Evolutionary conservation across 2,113 vertebrate genomes (phyloP).

Genomic region (Paramormyrops kingsleyae): DNA sequence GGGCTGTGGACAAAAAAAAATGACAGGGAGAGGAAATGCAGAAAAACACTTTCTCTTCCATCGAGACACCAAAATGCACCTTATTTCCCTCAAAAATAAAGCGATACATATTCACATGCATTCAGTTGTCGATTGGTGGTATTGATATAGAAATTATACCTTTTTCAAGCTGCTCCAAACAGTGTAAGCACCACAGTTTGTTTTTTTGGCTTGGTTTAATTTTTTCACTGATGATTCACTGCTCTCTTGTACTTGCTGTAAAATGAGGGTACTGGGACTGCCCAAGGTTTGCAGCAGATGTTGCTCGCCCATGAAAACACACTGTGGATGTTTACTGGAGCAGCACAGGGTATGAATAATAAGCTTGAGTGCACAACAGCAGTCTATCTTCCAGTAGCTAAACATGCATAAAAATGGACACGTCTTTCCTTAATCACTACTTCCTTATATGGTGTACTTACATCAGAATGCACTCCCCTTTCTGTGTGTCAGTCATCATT

Average conservation of each 20-base stretch:
- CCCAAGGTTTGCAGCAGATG: not conserved
- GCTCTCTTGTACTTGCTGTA: not conserved
- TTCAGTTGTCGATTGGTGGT: not conserved
- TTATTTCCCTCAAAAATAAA: not conserved
- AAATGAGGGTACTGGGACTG: not conserved
- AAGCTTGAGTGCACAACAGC: not conserved
- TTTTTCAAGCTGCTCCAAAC: not conserved
- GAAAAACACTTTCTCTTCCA: not conserved
- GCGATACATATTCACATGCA: not conserved
- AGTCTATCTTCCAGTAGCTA: not conserved
- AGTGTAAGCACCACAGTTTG: not conserved
- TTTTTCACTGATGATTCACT: not conserved
- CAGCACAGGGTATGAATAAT: not conserved
- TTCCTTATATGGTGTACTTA: not conserved
- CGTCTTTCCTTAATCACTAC: not conserved
- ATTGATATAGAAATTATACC: not conserved
- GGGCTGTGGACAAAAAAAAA: not conserved
- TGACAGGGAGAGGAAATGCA: not conserved
- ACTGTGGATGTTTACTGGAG: slow-evolving; percentile 1
- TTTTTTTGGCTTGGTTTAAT: not conserved
- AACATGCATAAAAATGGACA: not conserved
- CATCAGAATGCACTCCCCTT: not conserved
- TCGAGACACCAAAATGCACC: not conserved
- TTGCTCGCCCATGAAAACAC: not conserved
- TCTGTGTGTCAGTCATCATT: not conserved